A percentile compares a stretch with the other conserved stretches of the same genome.
These are phyloP conservation scores for Tamandua tetradactyla DNA, from an alignment of 2,797 vertebrate species.

Conservation along the genomic window DNA sequence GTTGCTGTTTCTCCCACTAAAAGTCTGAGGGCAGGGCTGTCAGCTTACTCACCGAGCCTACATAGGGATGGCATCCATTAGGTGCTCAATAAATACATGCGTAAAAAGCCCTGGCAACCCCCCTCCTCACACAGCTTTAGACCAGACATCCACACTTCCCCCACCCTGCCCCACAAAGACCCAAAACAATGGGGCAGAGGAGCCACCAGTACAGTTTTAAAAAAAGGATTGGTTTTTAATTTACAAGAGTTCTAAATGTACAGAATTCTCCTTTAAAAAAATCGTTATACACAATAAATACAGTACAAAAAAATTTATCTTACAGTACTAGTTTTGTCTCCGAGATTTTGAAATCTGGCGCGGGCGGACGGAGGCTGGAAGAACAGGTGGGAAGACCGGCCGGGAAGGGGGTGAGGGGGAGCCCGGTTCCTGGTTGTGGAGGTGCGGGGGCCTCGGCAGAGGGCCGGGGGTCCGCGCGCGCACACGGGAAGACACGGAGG, in stretches of 20 bases:
- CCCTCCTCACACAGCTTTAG: no score
- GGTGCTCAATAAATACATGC: background rate
- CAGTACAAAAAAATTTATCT: slow-evolving; percentile 97
- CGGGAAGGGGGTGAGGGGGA: background rate
- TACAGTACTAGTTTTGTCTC: slow-evolving; percentile 93
- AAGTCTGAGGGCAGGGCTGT: no score
- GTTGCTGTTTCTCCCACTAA: background rate
- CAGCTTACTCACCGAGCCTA: background rate
- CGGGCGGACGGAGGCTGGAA: slow-evolving; percentile 69
- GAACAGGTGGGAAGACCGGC: slow-evolving; percentile 52
- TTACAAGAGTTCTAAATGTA: slow-evolving; percentile 99
- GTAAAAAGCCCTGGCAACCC: background rate
- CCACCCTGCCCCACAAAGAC: background rate
- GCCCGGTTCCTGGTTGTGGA: slow-evolving; percentile 18
- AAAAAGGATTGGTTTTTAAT: slow-evolving; percentile 97
- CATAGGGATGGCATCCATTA: background rate
- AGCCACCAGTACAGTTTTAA: slow-evolving; percentile 84
- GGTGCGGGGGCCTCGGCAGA: background rate
- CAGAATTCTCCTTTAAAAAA: slow-evolving; percentile 96
- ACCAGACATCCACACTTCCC: background rate
- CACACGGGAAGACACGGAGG: background rate
- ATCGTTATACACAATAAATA: slow-evolving; percentile 99
- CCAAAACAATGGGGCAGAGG: slow-evolving; percentile 37
- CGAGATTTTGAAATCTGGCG: slow-evolving; percentile 79
- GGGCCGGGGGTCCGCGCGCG: background rate